Conservation (phyloP, 2,113 vertebrate genomes). For the Psophia crepitans region DNA sequence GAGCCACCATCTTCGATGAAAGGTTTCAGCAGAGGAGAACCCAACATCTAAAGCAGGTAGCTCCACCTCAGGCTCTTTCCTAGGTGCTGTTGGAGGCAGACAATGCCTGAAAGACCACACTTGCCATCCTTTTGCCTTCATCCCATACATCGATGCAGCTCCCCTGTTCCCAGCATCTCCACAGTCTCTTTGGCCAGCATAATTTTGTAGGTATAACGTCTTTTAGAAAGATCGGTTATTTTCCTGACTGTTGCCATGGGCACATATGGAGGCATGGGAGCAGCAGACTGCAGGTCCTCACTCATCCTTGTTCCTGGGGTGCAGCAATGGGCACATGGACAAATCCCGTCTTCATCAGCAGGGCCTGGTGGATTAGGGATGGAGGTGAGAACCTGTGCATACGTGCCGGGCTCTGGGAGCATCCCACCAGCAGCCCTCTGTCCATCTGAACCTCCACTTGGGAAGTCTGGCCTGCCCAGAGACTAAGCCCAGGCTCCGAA, state of each 20-base stretch:
- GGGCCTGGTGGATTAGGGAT: neutral
- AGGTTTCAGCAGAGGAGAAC: neutral
- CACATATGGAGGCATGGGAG: neutral
- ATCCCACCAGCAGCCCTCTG: neutral
- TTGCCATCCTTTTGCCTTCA: neutral
- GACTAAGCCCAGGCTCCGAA: neutral
- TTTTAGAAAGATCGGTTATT: neutral
- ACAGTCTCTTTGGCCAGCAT: neutral
- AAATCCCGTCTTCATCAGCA: neutral
- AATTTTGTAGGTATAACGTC: neutral
- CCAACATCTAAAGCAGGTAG: neutral
- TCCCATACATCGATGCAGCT: no score
- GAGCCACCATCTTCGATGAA: neutral
- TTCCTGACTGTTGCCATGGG: neutral
- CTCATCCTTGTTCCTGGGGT: neutral
- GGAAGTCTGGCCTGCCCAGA: neutral
- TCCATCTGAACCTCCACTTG: neutral
- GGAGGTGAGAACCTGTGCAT: neutral
- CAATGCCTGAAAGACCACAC: no score
- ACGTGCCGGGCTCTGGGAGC: neutral
- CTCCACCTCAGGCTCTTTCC: no score
- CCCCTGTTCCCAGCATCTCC: neutral
- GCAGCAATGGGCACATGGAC: neutral
- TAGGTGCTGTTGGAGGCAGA: rapidly evolving
- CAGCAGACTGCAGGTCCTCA: neutral